Conservation (phyloP, 2,888 invertebrate species). For the Cantharis nigra region DNA sequence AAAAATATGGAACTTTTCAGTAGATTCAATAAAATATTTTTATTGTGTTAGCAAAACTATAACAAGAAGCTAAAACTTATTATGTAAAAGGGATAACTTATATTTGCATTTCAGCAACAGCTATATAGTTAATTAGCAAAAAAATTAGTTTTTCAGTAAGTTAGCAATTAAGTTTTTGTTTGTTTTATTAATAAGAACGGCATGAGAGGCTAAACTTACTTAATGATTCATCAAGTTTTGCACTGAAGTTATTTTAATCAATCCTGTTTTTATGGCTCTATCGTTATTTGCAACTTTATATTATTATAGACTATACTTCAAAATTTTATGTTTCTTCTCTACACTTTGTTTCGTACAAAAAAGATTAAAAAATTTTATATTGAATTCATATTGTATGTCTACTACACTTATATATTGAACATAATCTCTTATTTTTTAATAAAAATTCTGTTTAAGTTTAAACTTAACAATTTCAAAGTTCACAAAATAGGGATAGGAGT, state of each 20-base stretch:
- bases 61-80: no score
- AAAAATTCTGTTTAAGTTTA: background rate
- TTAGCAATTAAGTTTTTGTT: background rate
- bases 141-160: background rate
- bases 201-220: background rate
- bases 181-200: background rate
- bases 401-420: no score
- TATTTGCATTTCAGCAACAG: background rate
- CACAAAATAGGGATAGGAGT: background rate
- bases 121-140: background rate
- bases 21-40: no score
- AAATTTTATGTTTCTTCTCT: background rate
- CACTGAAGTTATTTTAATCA: background rate
- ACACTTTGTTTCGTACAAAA: no score
- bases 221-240: background rate
- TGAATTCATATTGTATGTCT: background rate
- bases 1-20: no score
- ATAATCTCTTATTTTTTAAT: background rate
- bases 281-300: background rate
- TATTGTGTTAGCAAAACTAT: no score
- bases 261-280: background rate
- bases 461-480: background rate
- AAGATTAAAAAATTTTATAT: background rate
- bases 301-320: background rate
- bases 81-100: no score